Base-by-base conservation (phyloP, 2,113 vertebrate genomes). In the Symphodus melops region DNA sequence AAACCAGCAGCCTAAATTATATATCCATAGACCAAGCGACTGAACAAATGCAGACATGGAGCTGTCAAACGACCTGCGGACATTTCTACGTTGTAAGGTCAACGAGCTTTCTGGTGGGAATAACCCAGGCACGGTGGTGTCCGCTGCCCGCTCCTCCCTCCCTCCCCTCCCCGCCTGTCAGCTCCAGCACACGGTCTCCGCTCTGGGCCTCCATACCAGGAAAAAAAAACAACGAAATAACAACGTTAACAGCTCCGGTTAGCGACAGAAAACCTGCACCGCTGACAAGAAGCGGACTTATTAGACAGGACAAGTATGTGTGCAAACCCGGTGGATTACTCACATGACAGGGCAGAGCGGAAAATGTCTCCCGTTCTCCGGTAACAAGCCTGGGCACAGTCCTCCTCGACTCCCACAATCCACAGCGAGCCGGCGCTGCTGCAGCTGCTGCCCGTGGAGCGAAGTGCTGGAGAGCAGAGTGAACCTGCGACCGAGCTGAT, bases 321-420 rank as follows among this genome's bases (percentile, higher is more conserved):
- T 6, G 36, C 36, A 25, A 51, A 63, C 13, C 53, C 41, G 20
- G 13, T 1, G 49, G 59, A 2, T 52, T 91, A 94, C 93, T 93
- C 81, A 92, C 93, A 75, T 51, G 76, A 65, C 61, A 72, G 63
- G 76, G 59, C 71, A 81, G 72, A 23, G 76, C 71, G 54, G 48
- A 68, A 86, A 81, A 79, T 83, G 75, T 86, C 85, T 82, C 68
- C 58, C 76, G 72, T 57, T 76, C 79, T 82, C 83, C 82, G 77
- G 79, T 59, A 87, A 86, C 85, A 54, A 91, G 89, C 78, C 89
- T 86, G 82, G 84, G 82, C 86, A 91, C 77, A 36, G 83, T 92
- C 90, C 82, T 92, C 90, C 82, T 86, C 77, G 77, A 87, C 88
- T 92, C 94, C 94, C 94, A 94, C 86, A 94, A 94, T 93, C 86